Conservation (phyloP, 2,888 invertebrate species). For the Troides aeacus region DNA sequence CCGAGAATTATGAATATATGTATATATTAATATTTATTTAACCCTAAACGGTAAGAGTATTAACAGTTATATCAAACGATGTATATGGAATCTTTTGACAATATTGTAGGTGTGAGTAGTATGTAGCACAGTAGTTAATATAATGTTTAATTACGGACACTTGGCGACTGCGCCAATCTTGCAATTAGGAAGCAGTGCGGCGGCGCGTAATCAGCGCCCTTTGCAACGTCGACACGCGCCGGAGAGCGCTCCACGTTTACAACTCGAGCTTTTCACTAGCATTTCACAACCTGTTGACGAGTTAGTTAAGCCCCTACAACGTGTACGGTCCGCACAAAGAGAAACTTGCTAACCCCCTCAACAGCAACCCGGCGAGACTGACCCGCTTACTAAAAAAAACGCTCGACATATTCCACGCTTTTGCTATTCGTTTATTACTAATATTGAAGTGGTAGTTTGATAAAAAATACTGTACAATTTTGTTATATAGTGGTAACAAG, state of each 20-base stretch:
- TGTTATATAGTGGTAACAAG: not conserved
- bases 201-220: constrained; percentile 72
- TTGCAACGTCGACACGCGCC: constrained; percentile 65
- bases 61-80: constrained; percentile 54
- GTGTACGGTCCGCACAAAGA: constrained; percentile 59
- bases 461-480: not conserved
- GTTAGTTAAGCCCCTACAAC: constrained; percentile 64
- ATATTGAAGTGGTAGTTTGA: constrained; percentile 5
- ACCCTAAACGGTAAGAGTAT: not conserved
- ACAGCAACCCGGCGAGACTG: constrained; percentile 33
- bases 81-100: constrained; percentile 48
- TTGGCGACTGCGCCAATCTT: constrained; percentile 70
- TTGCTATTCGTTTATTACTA: constrained; percentile 14
- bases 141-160: constrained; percentile 74
- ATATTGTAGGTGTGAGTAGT: constrained; percentile 28
- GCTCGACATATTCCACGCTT: constrained; percentile 27
- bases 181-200: constrained; percentile 71
- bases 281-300: constrained; percentile 77
- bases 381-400: constrained; percentile 32
- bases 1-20: no score
- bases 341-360: constrained; percentile 43
- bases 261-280: constrained; percentile 63
- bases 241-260: constrained; percentile 59
- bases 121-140: constrained; percentile 52
- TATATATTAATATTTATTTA: no score